These are phyloP conservation scores for Cataglyphis hispanica DNA, from an alignment of 1,140 invertebrate genomes.

Conservation along the genomic window DNA sequence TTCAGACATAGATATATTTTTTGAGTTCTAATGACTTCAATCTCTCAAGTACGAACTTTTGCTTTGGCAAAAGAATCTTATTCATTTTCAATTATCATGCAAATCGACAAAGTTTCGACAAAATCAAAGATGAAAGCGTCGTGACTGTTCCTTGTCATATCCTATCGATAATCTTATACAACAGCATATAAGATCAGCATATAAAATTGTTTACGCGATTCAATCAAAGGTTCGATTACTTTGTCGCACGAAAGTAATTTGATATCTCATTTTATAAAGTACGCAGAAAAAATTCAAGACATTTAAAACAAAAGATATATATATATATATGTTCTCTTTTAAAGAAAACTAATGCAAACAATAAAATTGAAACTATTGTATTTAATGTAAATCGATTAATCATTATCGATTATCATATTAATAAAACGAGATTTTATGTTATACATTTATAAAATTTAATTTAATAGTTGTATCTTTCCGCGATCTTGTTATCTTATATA, in stretches of 20 bases:
- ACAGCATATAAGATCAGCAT: slow-evolving; percentile 65
- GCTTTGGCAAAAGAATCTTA: background rate
- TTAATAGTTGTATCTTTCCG: background rate
- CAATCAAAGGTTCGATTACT: slow-evolving; percentile 16
- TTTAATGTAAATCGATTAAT: background rate
- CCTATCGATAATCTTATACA: slow-evolving; percentile 70
- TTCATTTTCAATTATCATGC: slow-evolving; percentile 9
- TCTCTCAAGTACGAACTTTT: background rate
- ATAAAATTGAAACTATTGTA: background rate
- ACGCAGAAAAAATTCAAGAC: slow-evolving; percentile 56
- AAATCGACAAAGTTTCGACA: slow-evolving; percentile 40
- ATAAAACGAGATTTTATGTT: background rate
- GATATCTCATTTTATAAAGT: slow-evolving; percentile 51
- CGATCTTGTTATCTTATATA: no score
- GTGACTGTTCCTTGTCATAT: slow-evolving; percentile 60
- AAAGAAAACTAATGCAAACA: background rate
- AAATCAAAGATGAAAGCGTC: slow-evolving; percentile 36
- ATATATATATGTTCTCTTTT: background rate
- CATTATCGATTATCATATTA: background rate
- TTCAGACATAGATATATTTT: background rate
- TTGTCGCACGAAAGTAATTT: slow-evolving; percentile 61
- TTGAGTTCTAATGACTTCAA: background rate
- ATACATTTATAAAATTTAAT: background rate
- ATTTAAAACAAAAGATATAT: background rate
- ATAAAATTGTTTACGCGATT: slow-evolving; percentile 58